Percentiles rank a stretch among this genome's conserved stretches.
Evolutionary conservation across 2,888 invertebrate genomes (phyloP).

Genomic region (Diabrotica balteata): DNA sequence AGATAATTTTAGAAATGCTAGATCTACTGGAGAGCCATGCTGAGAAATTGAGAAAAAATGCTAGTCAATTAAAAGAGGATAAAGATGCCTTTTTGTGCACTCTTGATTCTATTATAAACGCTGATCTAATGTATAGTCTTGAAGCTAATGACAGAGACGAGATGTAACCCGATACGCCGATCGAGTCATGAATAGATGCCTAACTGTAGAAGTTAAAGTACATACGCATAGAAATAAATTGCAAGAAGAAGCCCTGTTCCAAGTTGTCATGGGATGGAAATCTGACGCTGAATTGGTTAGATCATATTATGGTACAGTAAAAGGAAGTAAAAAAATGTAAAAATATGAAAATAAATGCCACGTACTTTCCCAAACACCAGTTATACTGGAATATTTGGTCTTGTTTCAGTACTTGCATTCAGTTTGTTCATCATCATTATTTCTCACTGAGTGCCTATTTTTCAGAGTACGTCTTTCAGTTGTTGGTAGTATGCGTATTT

Average conservation of each 20-base stretch:
- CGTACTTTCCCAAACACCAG: no score
- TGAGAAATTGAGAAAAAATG: conserved; percentile 80
- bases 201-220: conserved; percentile 81
- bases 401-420: no score
- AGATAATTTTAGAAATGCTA: conserved; percentile 74
- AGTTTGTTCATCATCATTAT: no score
- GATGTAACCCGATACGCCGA: conserved; percentile 79
- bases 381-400: no score
- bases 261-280: conserved; percentile 74
- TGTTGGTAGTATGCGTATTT: no score
- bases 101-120: conserved; percentile 80
- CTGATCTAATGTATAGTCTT: conserved; percentile 72
- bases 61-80: conserved; percentile 80
- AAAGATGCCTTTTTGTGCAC: conserved; percentile 81
- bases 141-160: conserved; percentile 79
- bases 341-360: no score
- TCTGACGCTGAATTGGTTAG: no score
- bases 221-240: conserved; percentile 78
- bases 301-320: no score
- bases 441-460: no score
- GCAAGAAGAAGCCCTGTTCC: conserved; percentile 83
- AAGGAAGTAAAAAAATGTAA: no score
- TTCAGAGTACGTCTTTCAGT: no score
- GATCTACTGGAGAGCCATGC: conserved; percentile 84
- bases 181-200: conserved; percentile 75